These are phyloP conservation scores for Crotalus tigris DNA, from an alignment of 2,113 vertebrate species.

Conservation along the genomic window DNA sequence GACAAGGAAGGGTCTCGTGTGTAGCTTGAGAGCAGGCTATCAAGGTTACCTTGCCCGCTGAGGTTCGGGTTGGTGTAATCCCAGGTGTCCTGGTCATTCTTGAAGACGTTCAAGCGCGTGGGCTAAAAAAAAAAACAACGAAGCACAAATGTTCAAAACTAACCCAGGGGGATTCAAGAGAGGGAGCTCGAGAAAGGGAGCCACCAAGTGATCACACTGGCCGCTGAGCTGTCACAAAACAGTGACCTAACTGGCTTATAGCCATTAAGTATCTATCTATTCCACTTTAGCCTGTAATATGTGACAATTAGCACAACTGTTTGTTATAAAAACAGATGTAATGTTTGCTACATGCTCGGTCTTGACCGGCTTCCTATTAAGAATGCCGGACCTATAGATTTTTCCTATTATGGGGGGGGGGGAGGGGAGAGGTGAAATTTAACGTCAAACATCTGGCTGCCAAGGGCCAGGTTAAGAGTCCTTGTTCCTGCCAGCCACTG, in stretches of 20 bases:
- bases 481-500: not conserved
- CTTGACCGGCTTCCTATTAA: not conserved
- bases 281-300: not conserved
- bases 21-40: conserved; percentile 45
- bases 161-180: too few species aligned
- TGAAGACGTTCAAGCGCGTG: conserved; percentile 93
- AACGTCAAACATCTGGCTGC: not conserved
- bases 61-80: conserved; percentile 94
- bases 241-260: not conserved
- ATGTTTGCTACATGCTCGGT: not conserved
- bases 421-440: not conserved
- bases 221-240: not conserved
- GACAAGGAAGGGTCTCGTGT: conserved; percentile 24
- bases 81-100: conserved; percentile 97
- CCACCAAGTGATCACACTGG: too few species aligned
- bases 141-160: not conserved
- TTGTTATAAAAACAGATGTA: not conserved
- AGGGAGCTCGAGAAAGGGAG: too few species aligned
- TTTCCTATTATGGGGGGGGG: too few species aligned
- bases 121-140: conserved; percentile 75
- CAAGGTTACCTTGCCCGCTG: conserved; percentile 89
- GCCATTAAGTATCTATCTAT: too few species aligned
- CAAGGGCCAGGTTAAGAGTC: not conserved
- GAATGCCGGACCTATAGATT: not conserved
- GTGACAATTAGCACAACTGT: not conserved